A percentile compares a stretch with the other conserved stretches of the same genome.
Evolutionary conservation across 2,888 invertebrate species (phyloP).

Genomic region (Chironomus riparius): DNA sequence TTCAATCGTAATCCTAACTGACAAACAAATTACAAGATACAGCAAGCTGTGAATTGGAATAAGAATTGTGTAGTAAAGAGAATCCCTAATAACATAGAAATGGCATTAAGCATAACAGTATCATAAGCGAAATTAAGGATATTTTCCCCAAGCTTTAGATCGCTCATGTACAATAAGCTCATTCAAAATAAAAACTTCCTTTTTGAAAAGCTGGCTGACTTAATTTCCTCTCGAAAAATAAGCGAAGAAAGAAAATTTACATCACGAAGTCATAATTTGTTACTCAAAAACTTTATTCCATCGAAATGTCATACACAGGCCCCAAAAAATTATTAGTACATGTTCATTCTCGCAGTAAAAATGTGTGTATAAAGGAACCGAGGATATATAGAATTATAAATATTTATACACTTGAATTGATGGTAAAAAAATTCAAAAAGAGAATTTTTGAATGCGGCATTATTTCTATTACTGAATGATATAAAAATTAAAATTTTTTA

Average conservation of each 20-base stretch:
- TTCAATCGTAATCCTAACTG: too few relatives aligned
- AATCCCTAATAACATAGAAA: too few relatives aligned
- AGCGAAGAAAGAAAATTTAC: neutral
- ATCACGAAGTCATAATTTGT: constrained; percentile 8
- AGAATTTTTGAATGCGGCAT: neutral
- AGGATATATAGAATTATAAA: neutral
- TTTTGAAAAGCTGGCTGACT: too few relatives aligned
- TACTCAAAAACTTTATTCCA: neutral
- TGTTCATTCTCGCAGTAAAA: neutral
- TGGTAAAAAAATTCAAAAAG: neutral
- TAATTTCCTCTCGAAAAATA: too few relatives aligned
- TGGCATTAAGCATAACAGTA: too few relatives aligned
- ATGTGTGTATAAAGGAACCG: neutral
- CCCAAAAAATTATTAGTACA: neutral
- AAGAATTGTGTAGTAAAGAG: too few relatives aligned
- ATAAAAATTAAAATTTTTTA: neutral
- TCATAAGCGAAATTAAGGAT: too few relatives aligned
- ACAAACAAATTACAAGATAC: too few relatives aligned
- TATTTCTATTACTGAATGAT: neutral
- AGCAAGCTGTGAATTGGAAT: too few relatives aligned
- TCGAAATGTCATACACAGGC: neutral
- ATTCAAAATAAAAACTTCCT: too few relatives aligned
- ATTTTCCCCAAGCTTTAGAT: too few relatives aligned
- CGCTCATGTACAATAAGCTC: too few relatives aligned
- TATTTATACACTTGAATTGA: neutral